Percentiles rank a stretch among this genome's conserved stretches.
phyloP scores from a whole-genome alignment of 2,888 invertebrate genomes.

The Myopa testacea region DNA sequence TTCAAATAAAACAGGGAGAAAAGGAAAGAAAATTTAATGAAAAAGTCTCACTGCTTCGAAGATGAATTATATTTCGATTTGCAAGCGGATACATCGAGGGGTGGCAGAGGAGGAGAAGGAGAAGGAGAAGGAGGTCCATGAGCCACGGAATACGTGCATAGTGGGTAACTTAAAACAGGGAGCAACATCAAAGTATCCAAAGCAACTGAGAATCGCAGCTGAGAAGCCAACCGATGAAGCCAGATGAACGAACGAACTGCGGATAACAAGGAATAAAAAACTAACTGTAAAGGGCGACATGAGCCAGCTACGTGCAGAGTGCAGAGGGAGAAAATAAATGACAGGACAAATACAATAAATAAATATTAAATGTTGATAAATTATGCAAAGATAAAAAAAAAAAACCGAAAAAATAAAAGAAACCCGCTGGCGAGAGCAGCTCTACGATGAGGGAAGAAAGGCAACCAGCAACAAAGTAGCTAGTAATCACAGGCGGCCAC shows the following conservation, averaged over 20 bases:
- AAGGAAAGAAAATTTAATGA: constrained; percentile 29
- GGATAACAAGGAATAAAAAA: neutral
- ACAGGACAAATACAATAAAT: constrained; percentile 23
- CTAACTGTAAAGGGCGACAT: neutral
- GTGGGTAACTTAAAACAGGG: constrained; percentile 8
- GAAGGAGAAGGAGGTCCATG: neutral
- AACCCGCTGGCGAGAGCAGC: neutral
- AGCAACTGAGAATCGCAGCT: neutral
- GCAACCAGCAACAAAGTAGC: neutral
- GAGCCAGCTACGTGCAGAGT: neutral
- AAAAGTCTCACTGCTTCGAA: constrained; percentile 23
- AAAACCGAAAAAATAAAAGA: neutral
- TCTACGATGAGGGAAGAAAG: neutral
- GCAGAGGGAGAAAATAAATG: constrained; percentile 3
- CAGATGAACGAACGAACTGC: neutral
- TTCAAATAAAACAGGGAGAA: neutral
- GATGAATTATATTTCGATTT: constrained; percentile 23
- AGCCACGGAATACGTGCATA: too few relatives aligned
- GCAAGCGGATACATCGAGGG: neutral
- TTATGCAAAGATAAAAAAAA: constrained; percentile 23
- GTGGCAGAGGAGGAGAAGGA: neutral
- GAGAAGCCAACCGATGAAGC: neutral
- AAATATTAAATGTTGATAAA: constrained; percentile 34
- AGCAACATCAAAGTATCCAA: neutral
- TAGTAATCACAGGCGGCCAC: too few relatives aligned